Conservation (phyloP, 2,797 vertebrate genomes). For the Characodon lateralis region DNA sequence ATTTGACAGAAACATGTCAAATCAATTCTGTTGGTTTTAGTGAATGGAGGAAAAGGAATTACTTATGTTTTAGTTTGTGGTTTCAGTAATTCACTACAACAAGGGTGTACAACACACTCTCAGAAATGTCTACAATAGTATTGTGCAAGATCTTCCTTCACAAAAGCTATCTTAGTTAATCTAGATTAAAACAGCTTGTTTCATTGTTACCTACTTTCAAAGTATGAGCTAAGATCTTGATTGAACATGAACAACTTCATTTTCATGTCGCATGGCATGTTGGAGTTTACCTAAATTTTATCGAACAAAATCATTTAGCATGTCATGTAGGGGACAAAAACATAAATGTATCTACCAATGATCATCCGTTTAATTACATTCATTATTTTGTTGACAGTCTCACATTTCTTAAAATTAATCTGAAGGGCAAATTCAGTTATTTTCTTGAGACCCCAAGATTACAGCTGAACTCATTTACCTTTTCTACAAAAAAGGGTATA, state of each 20-base stretch:
- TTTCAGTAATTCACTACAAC: constrained; percentile 34
- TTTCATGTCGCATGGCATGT: not conserved
- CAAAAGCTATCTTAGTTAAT: not conserved
- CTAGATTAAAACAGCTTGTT: not conserved
- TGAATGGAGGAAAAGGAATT: constrained; percentile 45
- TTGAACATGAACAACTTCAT: too few relatives aligned
- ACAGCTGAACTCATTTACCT: too few relatives aligned
- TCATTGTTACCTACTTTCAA: not conserved
- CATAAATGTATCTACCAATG: too few relatives aligned
- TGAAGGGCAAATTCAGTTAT: too few relatives aligned
- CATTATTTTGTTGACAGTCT: not conserved
- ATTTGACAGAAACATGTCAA: constrained; percentile 55
- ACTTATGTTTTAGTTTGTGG: constrained; percentile 21
- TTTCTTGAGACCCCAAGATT: too few relatives aligned
- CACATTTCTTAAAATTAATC: too few relatives aligned
- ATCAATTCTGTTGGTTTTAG: constrained; percentile 58
- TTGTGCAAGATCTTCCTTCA: not conserved
- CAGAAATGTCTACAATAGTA: not conserved
- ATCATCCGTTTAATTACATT: not conserved
- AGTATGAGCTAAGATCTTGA: not conserved
- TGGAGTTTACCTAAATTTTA: not conserved
- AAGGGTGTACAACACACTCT: constrained; percentile 1
- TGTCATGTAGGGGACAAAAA: not conserved
- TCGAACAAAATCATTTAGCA: not conserved
- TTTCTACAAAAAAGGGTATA: too few relatives aligned